Evolutionary conservation across 2,113 vertebrate species (phyloP).

Genomic region (Mixornis gularis): DNA sequence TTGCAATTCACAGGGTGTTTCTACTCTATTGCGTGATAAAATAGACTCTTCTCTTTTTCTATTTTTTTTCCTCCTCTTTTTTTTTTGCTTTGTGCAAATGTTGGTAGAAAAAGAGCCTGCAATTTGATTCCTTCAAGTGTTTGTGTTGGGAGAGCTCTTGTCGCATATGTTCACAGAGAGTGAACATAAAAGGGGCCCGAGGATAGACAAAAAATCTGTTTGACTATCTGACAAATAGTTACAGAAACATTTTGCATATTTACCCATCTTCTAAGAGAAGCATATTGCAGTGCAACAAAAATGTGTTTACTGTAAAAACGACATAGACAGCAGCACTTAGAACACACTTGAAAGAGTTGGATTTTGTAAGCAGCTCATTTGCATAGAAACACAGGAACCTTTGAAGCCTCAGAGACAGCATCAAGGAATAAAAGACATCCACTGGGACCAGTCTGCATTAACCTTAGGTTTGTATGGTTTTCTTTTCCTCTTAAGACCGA

Average conservation of each 20-base stretch:
- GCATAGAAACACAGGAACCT: constrained; percentile 24
- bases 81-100: neutral
- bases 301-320: constrained; percentile 53
- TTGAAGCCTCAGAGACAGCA: constrained; percentile 26
- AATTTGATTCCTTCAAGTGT: constrained; percentile 51
- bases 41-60: neutral
- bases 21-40: neutral
- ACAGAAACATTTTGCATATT: constrained; percentile 62
- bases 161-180: constrained; percentile 52
- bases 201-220: constrained; percentile 63
- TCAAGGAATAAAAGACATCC: constrained; percentile 17
- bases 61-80: neutral
- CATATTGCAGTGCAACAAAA: constrained; percentile 54
- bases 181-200: constrained; percentile 54
- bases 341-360: constrained; percentile 48
- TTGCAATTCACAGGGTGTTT: neutral
- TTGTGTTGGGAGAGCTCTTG: constrained; percentile 54
- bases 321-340: constrained; percentile 25
- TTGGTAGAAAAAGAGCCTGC: constrained; percentile 23
- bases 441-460: neutral
- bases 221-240: constrained; percentile 62
- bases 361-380: constrained; percentile 48
- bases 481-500: neutral
- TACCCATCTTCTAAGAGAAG: constrained; percentile 58
- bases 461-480: neutral